Conservation (phyloP, 2,888 invertebrate genomes). For the Diarsia mendica region DNA sequence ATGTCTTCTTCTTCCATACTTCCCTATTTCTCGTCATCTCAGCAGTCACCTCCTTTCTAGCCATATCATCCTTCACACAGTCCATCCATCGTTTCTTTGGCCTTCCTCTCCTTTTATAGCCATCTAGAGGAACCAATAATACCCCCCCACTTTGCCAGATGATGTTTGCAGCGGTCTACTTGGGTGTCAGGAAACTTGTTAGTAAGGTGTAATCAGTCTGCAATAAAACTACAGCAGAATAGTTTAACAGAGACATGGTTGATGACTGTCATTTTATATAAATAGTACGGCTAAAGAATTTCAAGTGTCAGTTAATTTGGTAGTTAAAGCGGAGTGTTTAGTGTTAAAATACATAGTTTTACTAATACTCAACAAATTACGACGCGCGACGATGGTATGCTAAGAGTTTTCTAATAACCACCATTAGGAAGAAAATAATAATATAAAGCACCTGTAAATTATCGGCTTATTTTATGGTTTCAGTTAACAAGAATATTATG, state of each 20-base stretch:
- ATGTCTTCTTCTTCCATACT: too few relatives aligned
- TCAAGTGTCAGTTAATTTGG: not conserved
- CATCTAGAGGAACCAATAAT: too few relatives aligned
- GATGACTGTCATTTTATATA: not conserved
- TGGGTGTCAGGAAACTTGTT: not conserved
- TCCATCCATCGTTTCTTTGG: too few relatives aligned
- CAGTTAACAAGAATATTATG: not conserved
- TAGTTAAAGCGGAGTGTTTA: conserved; percentile 1
- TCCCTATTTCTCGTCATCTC: too few relatives aligned
- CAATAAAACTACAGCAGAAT: not conserved
- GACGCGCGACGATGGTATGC: too few relatives aligned
- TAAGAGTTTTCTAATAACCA: not conserved
- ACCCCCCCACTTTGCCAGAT: too few relatives aligned
- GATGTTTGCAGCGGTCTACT: too few relatives aligned
- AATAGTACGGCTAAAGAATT: not conserved
- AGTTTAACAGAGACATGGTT: not conserved
- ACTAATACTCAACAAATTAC: not conserved
- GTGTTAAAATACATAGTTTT: not conserved
- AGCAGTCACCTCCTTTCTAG: too few relatives aligned
- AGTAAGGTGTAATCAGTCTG: not conserved
- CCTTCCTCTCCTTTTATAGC: too few relatives aligned
- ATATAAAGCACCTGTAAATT: not conserved
- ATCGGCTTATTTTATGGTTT: not conserved
- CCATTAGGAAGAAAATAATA: conserved; percentile 12
- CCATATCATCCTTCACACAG: too few relatives aligned